Base-by-base conservation (phyloP, 92 coral and sea anemone genomes). In the Epizoanthus fatuus region DNA sequence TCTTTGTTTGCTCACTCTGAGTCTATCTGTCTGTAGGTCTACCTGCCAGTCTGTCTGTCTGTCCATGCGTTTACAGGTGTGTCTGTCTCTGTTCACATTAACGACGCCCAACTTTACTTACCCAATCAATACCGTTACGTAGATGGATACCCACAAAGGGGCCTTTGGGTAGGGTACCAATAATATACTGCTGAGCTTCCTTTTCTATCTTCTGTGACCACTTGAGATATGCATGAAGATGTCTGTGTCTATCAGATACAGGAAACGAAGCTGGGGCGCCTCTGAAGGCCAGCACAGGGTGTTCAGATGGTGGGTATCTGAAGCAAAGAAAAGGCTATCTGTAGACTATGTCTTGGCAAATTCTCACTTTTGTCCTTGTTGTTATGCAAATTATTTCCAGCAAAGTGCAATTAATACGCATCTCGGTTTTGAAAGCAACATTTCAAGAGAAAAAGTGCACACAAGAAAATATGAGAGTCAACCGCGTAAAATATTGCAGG, bases 61-160 rank as follows among this genome's bases (percentile, higher is more conserved):
- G 35, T 29, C 35, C 5, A 49, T 49, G 2, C 11, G 1, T 49
- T 14, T 49, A 49, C 53, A 9, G 53, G 53, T 6, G 10, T 47
- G 52, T 49, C 3, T 49, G 47, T n/a, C 12, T 47, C 12, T 39
- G 22, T 11, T 71, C 14, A n/a, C 1, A 42, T 11, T 11, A 25
- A 10, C 5, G 22, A 2, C 40, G 14, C 9, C 7, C 17, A 44
- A 14, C 53, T 7, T 0, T 60, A 49, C 84, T 74, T 55, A 94
- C 98, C 95, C 94, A 94, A 63, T 94, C 98, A 52, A 92, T 67
- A 29, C 98, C 98, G 75, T 94, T 94, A 12, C 98, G 98, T 11
- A 94, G 91, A 57, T 94, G 98, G 81, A 94, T 92, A 8, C 95
- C 95, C 81, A 92, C 92, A 90, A 80, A 94, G 10, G 93, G 86